phyloP scores from a whole-genome alignment of 2,113 vertebrate species.

The Pica pica region DNA sequence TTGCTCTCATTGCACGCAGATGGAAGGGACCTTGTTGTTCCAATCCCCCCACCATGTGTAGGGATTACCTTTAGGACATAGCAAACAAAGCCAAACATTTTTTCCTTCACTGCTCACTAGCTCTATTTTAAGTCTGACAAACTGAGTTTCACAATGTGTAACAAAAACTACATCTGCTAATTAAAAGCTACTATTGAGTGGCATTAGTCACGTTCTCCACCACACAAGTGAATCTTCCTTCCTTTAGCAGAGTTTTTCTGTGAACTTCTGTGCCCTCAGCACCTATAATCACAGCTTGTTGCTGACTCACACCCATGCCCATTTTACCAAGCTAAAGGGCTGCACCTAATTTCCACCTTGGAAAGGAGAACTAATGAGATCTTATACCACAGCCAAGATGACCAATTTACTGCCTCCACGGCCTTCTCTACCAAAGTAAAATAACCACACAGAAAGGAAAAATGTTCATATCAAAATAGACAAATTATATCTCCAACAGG shows the following conservation, averaged over 20 bases:
- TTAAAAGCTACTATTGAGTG: not conserved
- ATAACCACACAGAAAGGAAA: not conserved
- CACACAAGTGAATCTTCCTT: not conserved
- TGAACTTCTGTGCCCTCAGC: not conserved
- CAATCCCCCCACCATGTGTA: rapidly evolving
- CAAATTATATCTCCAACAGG: not conserved
- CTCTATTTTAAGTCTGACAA: not conserved
- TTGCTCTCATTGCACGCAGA: not conserved
- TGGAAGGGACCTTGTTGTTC: not conserved
- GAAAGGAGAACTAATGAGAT: not conserved
- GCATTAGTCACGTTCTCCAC: not conserved
- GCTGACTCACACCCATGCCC: not conserved
- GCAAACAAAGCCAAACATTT: not conserved
- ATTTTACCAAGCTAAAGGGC: not conserved
- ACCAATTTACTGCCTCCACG: not conserved
- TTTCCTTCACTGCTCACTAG: not conserved
- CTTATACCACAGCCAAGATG: not conserved
- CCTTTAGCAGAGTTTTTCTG: not conserved
- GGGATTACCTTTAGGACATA: not conserved
- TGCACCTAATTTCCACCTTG: not conserved
- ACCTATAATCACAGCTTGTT: not conserved
- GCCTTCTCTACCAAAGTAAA: not conserved
- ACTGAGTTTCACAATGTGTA: not conserved
- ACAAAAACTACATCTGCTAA: not conserved
- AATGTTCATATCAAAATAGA: not conserved